Conservation (phyloP, 2,113 vertebrate genomes). For the Arizona elegans region DNA sequence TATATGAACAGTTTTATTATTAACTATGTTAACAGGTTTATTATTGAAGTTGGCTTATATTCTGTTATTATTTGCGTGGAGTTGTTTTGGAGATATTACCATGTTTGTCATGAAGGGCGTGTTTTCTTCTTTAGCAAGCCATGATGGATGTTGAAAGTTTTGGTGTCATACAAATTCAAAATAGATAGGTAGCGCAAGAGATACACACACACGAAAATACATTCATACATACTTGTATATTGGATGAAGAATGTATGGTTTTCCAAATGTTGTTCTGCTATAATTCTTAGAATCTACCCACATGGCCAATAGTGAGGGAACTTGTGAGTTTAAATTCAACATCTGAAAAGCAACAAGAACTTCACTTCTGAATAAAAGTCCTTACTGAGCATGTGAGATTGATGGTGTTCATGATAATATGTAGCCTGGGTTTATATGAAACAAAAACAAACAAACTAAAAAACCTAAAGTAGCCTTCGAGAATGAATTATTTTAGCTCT, state of each 20-base stretch:
- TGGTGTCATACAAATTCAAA: neutral
- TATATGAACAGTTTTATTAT: neutral
- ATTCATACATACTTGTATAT: neutral
- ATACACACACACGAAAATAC: neutral
- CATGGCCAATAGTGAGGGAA: neutral
- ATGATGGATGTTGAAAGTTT: neutral
- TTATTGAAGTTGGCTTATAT: neutral
- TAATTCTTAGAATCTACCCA: neutral
- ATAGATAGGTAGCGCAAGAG: neutral
- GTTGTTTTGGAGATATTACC: neutral
- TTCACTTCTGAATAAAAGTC: neutral
- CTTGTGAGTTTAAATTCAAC: neutral
- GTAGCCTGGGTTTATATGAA: neutral
- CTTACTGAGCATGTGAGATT: neutral
- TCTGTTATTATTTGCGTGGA: neutral
- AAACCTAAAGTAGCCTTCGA: constrained; percentile 34
- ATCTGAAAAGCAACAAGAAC: neutral
- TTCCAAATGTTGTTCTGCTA: neutral
- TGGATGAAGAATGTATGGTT: neutral
- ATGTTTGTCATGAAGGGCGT: neutral
- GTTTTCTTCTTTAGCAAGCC: neutral
- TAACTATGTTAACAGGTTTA: neutral
- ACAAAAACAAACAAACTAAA: neutral
- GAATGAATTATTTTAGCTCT: constrained; percentile 48
- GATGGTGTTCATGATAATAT: neutral